Base-by-base conservation (phyloP, 1,140 invertebrate genomes). In the Ceratina calcarata region DNA sequence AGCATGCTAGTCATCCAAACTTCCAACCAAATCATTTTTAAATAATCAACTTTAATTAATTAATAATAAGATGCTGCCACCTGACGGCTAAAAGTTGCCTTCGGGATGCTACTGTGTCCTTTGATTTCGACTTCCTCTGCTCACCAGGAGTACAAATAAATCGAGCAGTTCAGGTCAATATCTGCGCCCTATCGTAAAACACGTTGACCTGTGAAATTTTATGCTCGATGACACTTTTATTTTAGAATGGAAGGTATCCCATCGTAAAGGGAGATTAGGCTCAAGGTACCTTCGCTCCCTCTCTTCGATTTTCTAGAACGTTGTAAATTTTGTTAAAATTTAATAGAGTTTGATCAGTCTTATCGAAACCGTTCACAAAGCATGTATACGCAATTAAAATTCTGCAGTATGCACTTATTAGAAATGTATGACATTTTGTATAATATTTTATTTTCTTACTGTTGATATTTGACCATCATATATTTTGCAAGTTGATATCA, bases 221-320 rank as follows among this genome's bases (percentile, higher is more conserved):
- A 71, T 20, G 32, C 32, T 22, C 20, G 27, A 8, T n/a, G 22
- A 7, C 15, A 13, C 24, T 60, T 71, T 16, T 60, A 13, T 37
- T 60, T 71, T 45, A 20, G n/a, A 49, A 60, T 60, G 20, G 32
- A 60, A 60, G 16, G 20, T 18, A 18, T n/a, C 16, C 69, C 45
- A 60, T 71, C 27, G 69, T 45, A n/a, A 60, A 60, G 32, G n/a
- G 45, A 37, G 55, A 45, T 71, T 22, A 45, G 7, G 69, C 16
- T 22, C 0, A 10, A 60, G n/a, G 55, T 24, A n/a, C 16, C 32
- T 32, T 10, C n/a, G 27, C 27, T 4, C 1, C 53, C 15, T 32
- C 55, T 37, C 68, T 1, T 4, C 7, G 18, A 16, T 22, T 10
- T 12, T 32, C 32, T 16, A 16, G 0, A 27, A 55, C 51, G 66